Evolutionary conservation across 1,140 invertebrate species (phyloP).

Genomic region (Papilio glaucus): DNA sequence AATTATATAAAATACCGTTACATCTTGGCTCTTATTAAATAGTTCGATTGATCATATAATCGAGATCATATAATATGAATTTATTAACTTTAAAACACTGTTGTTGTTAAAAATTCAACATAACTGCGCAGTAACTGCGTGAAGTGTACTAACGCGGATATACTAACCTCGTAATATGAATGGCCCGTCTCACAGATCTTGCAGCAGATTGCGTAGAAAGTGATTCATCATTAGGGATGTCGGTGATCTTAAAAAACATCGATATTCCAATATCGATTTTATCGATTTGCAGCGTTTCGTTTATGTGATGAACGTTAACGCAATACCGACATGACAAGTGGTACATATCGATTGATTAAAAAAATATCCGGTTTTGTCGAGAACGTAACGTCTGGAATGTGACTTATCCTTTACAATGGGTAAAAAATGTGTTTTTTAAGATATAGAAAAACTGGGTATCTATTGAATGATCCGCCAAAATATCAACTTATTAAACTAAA

Average conservation of each 20-base stretch:
- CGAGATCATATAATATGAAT: not conserved
- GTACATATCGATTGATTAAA: too few species aligned
- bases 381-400: too few species aligned
- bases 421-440: too few species aligned
- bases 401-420: too few species aligned
- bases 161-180: constrained; percentile 19
- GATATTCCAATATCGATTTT: not conserved
- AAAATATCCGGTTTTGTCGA: too few species aligned
- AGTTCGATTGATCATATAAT: not conserved
- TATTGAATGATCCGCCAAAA: too few species aligned
- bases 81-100: not conserved
- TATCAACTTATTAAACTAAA: too few species aligned
- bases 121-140: not conserved
- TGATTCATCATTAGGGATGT: constrained; percentile 25
- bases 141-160: constrained; percentile 17
- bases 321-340: too few species aligned
- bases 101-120: not conserved
- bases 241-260: not conserved
- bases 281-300: too few species aligned
- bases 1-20: too few species aligned
- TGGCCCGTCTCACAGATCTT: constrained; percentile 22
- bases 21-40: not conserved
- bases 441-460: too few species aligned
- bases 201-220: constrained; percentile 31
- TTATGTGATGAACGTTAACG: too few species aligned